Conservation (phyloP, 2,797 vertebrate species). For the Rhinoraja longicauda region DNA sequence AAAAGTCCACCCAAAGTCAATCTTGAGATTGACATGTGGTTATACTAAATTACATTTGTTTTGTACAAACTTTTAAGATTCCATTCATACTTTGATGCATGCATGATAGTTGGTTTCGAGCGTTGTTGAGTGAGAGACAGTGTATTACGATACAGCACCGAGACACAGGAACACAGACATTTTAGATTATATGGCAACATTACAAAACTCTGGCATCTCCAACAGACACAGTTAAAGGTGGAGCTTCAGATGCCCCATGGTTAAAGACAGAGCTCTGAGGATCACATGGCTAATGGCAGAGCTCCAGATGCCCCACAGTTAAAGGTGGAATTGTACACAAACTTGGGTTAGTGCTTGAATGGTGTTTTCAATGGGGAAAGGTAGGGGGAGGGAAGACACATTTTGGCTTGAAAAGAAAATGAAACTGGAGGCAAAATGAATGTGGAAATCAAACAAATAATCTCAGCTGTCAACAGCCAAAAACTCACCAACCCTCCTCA, state of each 20-base stretch:
- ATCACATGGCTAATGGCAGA: too few species aligned
- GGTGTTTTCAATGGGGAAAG: background rate
- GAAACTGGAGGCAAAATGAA: constrained; percentile 28
- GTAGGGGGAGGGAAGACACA: background rate
- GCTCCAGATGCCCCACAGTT: background rate
- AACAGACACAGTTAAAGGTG: background rate
- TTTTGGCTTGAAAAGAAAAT: constrained; percentile 28
- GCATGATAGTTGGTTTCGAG: background rate
- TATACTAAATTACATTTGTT: background rate
- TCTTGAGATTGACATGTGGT: background rate
- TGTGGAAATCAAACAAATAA: constrained; percentile 10
- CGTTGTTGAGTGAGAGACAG: background rate
- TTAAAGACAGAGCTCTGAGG: background rate
- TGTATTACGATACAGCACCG: background rate
- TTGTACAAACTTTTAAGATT: background rate
- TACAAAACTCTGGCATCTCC: background rate
- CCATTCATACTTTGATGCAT: background rate
- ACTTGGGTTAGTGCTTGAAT: background rate
- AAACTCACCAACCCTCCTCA: constrained; percentile 98
- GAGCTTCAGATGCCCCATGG: background rate
- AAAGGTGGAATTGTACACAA: background rate
- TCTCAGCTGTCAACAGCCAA: constrained; percentile 46
- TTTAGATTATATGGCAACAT: constrained; percentile 10
- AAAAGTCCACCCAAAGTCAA: background rate
- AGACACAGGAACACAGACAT: background rate